Conservation (phyloP, 1,140 invertebrate species). For the silkworm (Bombyx mori) region ASM3026992v2 NC_085116.1:6660501-6661000, state of each 20-base stretch:
- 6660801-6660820: slow-evolving; percentile 58
- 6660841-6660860: slow-evolving; percentile 49
- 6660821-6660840: slow-evolving; percentile 63
- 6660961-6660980: no score
- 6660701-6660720: slow-evolving; percentile 68
- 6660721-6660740: slow-evolving; percentile 49
- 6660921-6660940: no score
- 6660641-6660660: slow-evolving; percentile 69
- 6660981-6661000: no score
- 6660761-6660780: slow-evolving; percentile 8
- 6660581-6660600: no score
- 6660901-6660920: no score
- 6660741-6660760: slow-evolving; percentile 16
- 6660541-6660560: no score
- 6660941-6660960: no score
- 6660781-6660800: slow-evolving; percentile 31
- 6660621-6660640: slow-evolving; percentile 68
- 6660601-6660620: slow-evolving; percentile 37
- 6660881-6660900: no score
- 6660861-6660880: no score
- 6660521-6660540: no score
- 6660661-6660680: slow-evolving; percentile 68
- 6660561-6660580: no score
- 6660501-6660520: no score
- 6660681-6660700: slow-evolving; percentile 65